Conservation (phyloP, 2,797 vertebrate species). For the Aphelocoma californica region DNA sequence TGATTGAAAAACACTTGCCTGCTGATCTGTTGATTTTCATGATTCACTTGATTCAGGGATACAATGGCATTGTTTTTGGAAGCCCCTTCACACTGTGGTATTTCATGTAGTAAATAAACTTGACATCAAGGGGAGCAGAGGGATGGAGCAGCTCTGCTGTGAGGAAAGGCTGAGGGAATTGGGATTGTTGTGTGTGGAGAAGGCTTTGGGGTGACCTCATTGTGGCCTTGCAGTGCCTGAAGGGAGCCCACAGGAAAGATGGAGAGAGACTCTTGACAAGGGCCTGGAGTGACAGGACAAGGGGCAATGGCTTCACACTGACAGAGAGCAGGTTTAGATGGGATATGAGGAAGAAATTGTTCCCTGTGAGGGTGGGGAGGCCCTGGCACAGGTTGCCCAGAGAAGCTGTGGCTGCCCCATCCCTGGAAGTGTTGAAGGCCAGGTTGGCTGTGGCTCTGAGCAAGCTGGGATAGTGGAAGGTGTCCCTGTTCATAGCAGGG, state of each 20-base stretch:
- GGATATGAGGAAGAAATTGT: fast-evolving
- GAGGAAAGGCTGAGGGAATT: background rate
- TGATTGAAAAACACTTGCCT: background rate
- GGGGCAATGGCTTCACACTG: background rate
- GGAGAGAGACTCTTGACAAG: background rate
- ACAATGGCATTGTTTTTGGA: background rate
- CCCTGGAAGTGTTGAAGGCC: fast-evolving
- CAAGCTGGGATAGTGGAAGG: fast-evolving
- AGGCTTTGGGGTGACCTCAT: background rate
- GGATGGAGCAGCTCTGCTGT: background rate
- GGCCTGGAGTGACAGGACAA: background rate
- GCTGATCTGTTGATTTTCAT: background rate
- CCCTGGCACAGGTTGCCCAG: background rate
- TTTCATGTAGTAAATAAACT: background rate
- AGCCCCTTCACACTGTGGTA: background rate
- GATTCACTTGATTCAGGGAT: background rate
- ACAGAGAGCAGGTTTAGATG: background rate
- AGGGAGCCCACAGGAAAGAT: background rate
- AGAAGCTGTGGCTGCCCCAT: background rate
- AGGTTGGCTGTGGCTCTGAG: background rate
- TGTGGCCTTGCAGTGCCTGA: background rate
- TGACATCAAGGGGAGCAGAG: background rate
- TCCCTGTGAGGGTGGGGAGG: background rate
- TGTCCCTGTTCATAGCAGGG: background rate
- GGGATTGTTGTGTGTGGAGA: background rate